Percentiles rank a stretch among this genome's conserved stretches.
Evolutionary conservation across 2,113 vertebrate genomes (phyloP).

Genomic region (Donacobius atricapilla): DNA sequence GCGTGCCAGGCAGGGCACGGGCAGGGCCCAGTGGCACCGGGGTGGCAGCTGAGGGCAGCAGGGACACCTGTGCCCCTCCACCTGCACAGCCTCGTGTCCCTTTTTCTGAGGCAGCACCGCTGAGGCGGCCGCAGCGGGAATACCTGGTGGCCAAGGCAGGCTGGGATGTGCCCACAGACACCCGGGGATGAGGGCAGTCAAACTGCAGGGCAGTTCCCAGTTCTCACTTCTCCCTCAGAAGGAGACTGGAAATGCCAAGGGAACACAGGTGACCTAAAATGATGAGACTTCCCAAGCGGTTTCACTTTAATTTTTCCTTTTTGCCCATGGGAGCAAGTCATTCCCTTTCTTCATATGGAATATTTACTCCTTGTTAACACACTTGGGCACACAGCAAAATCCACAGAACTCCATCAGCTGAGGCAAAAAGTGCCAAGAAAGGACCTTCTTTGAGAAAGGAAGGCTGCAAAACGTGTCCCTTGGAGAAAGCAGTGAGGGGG

Average conservation of each 20-base stretch:
- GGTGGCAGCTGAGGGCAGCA: neutral
- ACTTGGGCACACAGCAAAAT: neutral
- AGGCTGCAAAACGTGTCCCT: neutral
- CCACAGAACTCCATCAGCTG: neutral
- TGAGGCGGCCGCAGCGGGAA: neutral
- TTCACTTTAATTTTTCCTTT: neutral
- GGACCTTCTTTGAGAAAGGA: neutral
- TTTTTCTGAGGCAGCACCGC: neutral
- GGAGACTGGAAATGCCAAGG: neutral
- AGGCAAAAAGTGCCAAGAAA: neutral
- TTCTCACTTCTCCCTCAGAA: too few species aligned
- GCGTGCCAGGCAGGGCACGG: neutral
- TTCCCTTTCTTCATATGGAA: neutral
- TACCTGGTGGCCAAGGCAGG: neutral
- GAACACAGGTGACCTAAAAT: neutral
- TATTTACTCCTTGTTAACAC: neutral
- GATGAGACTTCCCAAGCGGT: neutral
- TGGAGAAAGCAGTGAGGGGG: neutral
- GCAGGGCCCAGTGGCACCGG: neutral
- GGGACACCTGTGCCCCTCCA: neutral
- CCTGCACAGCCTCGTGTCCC: neutral
- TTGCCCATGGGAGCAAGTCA: neutral
- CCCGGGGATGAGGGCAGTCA: neutral
- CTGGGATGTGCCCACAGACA: neutral
- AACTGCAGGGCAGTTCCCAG: neutral